These are phyloP conservation scores for Crocallis elinguaria DNA, from an alignment of 2,888 invertebrate genomes.

Conservation along the genomic window DNA sequence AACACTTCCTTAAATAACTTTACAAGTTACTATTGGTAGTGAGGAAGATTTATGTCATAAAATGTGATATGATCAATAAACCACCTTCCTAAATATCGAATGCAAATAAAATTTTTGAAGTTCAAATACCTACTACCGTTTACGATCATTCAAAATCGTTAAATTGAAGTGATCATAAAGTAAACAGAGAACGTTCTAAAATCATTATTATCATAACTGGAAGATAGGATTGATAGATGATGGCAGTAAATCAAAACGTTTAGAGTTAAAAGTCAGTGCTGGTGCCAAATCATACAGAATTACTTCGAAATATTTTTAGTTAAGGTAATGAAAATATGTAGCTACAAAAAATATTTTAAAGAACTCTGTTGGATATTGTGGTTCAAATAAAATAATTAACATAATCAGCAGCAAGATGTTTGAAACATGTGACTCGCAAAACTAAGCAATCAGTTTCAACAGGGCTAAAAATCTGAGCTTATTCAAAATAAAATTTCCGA, in stretches of 20 bases:
- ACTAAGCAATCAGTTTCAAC: too few species aligned
- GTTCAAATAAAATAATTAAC: too few species aligned
- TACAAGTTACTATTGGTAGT: too few species aligned
- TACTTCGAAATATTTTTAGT: background rate
- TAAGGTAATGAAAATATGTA: background rate
- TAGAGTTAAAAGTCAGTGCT: constrained; percentile 43
- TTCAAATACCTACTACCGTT: constrained; percentile 30
- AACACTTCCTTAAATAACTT: too few species aligned
- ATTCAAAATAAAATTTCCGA: too few species aligned
- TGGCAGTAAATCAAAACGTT: constrained; percentile 48
- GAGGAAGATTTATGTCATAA: too few species aligned
- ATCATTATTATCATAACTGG: constrained; percentile 44
- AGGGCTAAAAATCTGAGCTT: too few species aligned
- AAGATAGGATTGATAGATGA: constrained; percentile 36
- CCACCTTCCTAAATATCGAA: constrained; percentile 2
- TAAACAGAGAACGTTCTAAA: constrained; percentile 45
- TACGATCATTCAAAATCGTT: constrained; percentile 46
- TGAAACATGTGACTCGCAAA: too few species aligned
- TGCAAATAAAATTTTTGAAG: constrained; percentile 5
- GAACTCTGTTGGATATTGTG: too few species aligned
- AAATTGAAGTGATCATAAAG: constrained; percentile 47
- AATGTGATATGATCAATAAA: constrained; percentile 3
- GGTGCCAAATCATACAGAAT: constrained; percentile 44
- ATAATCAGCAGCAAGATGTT: too few species aligned
- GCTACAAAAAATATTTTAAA: too few species aligned